These are phyloP conservation scores for Tridacna gigas DNA, from an alignment of 2,888 invertebrate species.

Conservation along the genomic window DNA sequence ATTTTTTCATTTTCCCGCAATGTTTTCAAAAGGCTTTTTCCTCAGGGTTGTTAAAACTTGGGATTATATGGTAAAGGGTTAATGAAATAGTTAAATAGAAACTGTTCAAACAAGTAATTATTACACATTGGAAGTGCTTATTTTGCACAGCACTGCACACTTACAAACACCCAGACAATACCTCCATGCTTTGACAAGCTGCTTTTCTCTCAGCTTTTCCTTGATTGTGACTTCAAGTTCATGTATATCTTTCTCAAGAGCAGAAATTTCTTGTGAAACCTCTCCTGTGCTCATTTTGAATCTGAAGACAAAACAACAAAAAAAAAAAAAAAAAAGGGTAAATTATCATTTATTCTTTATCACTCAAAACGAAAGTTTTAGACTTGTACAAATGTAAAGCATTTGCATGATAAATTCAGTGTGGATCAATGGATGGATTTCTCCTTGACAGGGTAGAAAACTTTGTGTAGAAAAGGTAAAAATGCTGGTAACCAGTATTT, in stretches of 20 bases:
- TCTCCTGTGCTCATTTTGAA: not conserved
- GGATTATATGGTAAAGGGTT: too few species aligned
- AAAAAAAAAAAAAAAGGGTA: not conserved
- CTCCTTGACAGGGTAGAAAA: too few species aligned
- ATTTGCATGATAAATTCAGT: too few species aligned
- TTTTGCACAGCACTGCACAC: too few species aligned
- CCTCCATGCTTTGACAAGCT: constrained; percentile 4
- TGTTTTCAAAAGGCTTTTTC: too few species aligned
- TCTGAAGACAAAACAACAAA: not conserved
- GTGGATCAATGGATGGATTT: too few species aligned
- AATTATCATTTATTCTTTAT: not conserved
- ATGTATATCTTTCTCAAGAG: not conserved
- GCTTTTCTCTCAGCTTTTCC: constrained; percentile 11
- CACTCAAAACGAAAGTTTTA: not conserved
- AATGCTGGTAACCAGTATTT: too few species aligned
- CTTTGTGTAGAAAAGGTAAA: not conserved
- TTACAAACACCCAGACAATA: not conserved
- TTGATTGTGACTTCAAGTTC: not conserved
- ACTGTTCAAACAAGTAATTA: too few species aligned
- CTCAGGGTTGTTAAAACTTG: too few species aligned
- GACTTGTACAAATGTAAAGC: too few species aligned
- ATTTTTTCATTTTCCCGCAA: too few species aligned
- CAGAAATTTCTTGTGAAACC: not conserved
- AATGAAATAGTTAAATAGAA: not conserved
- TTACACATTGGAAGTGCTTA: too few species aligned